Evolutionary conservation across 2,888 invertebrate species (phyloP), one percentile per base, ranked within the genome.

Genomic region (Tryphoninae sp.): DNA sequence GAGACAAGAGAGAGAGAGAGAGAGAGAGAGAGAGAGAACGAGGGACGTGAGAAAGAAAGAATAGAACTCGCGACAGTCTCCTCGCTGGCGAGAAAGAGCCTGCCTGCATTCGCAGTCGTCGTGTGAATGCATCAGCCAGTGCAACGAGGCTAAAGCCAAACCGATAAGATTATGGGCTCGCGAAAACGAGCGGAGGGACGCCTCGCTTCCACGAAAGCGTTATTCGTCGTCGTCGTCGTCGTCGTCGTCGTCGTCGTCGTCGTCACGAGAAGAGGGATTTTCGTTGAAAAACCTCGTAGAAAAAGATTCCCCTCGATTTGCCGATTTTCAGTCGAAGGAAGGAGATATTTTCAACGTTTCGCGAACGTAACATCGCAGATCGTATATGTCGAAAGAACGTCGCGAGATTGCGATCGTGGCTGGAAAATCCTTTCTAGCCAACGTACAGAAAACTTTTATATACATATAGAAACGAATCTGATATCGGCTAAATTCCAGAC

Each of bases 51-150:
- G 55, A 71, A 65, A 76, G 72, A 78, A 78, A 76, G 68, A 76
- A 78, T 55, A 61, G 62, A 79, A 83, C 80, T 86, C 83, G 82
- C n/a, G 77, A 45, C 81, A 84, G 85, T 84, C 40, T 69, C 71
- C 76, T 22, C 59, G 65, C 13, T 40, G 55, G 13, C 75, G 53
- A 55, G 74, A 55, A 55, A 55, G 16, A n/a, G 55, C 16, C 64
- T 77, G 69, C 59, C 42, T 71, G 75, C 71, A 75, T 67, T 78
- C 26, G 78, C 75, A 72, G 71, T 78, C 78, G 71, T 78, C 78
- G 67, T 26, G 71, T 75, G 58, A 79, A 76, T 82, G 82, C 72
- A 72, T 62, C 81, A 69, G 74, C 53, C 64, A 79, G 55, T 79
- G 67, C 76, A 79, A 82, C 65, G 78, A 78, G 74, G 69, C 82